phyloP scores from a whole-genome alignment of 2,888 invertebrate species.

The Busseola fusca region DNA sequence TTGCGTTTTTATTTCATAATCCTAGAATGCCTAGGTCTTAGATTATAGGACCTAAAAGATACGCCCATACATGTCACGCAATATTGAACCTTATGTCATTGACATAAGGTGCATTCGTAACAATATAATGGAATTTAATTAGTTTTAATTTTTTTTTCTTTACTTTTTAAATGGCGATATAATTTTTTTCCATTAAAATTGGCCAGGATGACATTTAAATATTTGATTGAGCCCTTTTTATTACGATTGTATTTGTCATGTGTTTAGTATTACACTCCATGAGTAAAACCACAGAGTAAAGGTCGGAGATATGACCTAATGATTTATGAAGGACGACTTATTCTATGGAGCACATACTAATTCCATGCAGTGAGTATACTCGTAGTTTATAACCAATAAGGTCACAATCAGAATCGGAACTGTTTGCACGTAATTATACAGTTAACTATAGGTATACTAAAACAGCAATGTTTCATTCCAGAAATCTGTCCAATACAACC shows the following conservation, averaged over 20 bases:
- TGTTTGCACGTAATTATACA: no score
- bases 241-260: not conserved
- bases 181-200: not conserved
- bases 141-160: not conserved
- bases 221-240: not conserved
- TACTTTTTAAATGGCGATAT: not conserved
- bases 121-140: not conserved
- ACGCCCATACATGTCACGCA: no score
- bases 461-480: not conserved
- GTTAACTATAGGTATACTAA: not conserved
- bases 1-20: no score
- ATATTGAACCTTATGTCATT: no score
- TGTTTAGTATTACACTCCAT: no score
- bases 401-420: no score
- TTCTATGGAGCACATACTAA: not conserved
- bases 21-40: no score
- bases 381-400: no score
- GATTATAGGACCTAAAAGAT: no score
- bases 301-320: not conserved
- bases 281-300: not conserved
- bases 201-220: not conserved
- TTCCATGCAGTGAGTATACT: not conserved
- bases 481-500: slow-evolving; percentile 10
- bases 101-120: no score
- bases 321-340: not conserved